Conservation (phyloP, 2,113 vertebrate genomes). For the Empidonax traillii region DNA sequence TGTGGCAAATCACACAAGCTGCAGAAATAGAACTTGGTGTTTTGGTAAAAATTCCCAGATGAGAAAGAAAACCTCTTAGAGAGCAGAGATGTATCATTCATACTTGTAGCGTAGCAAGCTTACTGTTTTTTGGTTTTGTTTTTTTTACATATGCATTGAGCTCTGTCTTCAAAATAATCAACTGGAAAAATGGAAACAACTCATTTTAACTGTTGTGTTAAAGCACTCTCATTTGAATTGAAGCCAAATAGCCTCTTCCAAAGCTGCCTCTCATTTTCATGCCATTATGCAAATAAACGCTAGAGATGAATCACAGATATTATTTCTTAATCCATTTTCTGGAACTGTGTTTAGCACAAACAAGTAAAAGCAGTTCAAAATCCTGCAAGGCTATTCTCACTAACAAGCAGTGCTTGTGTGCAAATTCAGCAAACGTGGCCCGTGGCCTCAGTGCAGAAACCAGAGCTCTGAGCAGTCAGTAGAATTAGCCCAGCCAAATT, state of each 20-base stretch:
- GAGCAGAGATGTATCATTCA: neutral
- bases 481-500: neutral
- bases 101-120: neutral
- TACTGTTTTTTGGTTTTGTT: neutral
- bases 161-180: constrained; percentile 33
- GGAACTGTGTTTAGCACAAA: neutral
- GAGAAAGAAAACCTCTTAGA: neutral
- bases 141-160: neutral
- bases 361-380: neutral
- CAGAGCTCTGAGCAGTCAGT: neutral
- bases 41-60: neutral
- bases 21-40: neutral
- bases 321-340: constrained; percentile 51
- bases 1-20: neutral
- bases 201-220: constrained; percentile 27
- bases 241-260: constrained; percentile 8
- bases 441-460: neutral
- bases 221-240: constrained; percentile 33
- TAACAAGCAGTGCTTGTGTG: neutral
- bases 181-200: constrained; percentile 29
- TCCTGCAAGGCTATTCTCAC: neutral
- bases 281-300: constrained; percentile 57
- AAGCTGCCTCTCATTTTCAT: constrained; percentile 7
- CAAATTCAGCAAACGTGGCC: rapidly evolving
- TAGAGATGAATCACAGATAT: constrained; percentile 27